Percentiles rank a stretch among this genome's conserved stretches.
Conservation (phyloP, 2,888 invertebrate genomes). For the Nasonia oneida region DNA sequence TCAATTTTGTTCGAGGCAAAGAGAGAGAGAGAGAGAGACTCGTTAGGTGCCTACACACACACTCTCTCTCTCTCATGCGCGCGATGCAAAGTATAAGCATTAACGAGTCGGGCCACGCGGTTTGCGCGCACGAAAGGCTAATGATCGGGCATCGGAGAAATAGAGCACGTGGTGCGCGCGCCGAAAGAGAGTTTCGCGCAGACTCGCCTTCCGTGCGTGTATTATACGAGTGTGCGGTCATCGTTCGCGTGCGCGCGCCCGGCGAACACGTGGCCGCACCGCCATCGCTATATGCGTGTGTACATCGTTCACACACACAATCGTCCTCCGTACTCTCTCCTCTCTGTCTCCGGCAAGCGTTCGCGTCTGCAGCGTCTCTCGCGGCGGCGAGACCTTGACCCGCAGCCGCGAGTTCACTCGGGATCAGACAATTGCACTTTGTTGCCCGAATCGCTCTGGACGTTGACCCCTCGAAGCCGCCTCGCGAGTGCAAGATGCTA, state of each 20-base stretch:
- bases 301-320: background rate
- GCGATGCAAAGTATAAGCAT: background rate
- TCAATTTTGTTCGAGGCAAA: background rate
- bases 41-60: background rate
- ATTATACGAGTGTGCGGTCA: slow-evolving; percentile 61
- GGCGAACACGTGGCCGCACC: slow-evolving; percentile 56
- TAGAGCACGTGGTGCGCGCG: slow-evolving; percentile 24
- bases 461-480: slow-evolving; percentile 28
- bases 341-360: background rate
- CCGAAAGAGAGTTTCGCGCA: slow-evolving; percentile 46
- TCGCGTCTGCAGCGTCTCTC: slow-evolving; percentile 62
- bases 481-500: slow-evolving; percentile 46
- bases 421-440: background rate
- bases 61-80: no score
- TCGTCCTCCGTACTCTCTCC: background rate
- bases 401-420: slow-evolving; percentile 71
- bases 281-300: slow-evolving; percentile 65
- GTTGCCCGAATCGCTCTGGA: background rate
- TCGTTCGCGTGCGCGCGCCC: slow-evolving; percentile 60
- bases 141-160: background rate
- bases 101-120: background rate
- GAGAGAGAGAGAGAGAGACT: background rate
- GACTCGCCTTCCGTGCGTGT: background rate
- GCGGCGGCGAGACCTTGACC: slow-evolving; percentile 72
- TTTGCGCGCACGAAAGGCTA: background rate